These are phyloP conservation scores for Noctua janthina DNA, from an alignment of 2,888 invertebrate species.

Conservation along the genomic window DNA sequence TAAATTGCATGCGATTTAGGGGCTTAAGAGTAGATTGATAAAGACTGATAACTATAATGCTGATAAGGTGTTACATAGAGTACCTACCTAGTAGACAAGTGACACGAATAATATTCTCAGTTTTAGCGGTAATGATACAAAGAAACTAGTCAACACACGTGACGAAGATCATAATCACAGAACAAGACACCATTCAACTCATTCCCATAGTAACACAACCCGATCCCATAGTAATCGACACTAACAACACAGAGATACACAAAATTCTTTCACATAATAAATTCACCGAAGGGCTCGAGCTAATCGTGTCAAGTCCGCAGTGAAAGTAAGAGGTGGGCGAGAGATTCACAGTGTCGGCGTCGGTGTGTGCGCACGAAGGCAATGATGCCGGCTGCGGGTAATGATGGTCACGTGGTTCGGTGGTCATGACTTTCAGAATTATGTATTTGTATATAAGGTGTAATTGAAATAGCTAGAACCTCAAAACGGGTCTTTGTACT, in stretches of 20 bases:
- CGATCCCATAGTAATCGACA: conserved; percentile 27
- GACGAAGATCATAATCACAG: conserved; percentile 13
- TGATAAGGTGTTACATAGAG: neutral
- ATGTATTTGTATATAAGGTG: neutral
- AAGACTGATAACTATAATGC: neutral
- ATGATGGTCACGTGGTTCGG: conserved; percentile 46
- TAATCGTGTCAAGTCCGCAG: conserved; percentile 78
- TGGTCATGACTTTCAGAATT: conserved; percentile 50
- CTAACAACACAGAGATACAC: conserved; percentile 38
- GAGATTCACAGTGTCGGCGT: conserved; percentile 40
- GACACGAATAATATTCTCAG: neutral
- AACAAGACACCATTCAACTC: conserved; percentile 32
- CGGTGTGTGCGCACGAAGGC: conserved; percentile 36
- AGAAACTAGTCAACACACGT: neutral
- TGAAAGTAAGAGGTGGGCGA: conserved; percentile 78
- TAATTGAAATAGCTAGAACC: neutral
- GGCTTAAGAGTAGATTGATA: neutral
- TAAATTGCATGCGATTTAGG: neutral
- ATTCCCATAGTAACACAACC: conserved; percentile 48
- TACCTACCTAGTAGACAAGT: neutral
- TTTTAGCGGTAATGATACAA: too few species aligned
- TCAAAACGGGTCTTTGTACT: neutral
- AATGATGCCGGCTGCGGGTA: conserved; percentile 29
- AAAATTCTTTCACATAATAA: conserved; percentile 60
- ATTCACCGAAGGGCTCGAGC: conserved; percentile 72